These are phyloP conservation scores for Cyprinodon brontotheroides DNA, from an alignment of 2,113 vertebrate genomes.

Conservation along the genomic window DNA sequence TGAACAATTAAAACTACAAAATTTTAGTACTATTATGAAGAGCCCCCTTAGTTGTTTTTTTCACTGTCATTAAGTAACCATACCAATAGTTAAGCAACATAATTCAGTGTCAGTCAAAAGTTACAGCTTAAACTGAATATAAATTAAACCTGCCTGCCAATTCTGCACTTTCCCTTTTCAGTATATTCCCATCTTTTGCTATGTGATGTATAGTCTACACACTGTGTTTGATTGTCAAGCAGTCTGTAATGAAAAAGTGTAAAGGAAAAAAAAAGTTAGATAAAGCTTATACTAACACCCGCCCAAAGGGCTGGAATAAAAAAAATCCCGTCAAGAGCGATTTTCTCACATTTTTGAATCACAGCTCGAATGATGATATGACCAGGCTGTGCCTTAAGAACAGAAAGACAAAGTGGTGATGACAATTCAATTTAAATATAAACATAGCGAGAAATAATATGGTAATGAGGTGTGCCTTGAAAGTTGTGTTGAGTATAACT, in stretches of 20 bases:
- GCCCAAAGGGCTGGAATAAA: conserved; percentile 5
- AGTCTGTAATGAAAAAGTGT: not conserved
- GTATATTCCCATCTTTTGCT: not conserved
- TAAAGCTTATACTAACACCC: not conserved
- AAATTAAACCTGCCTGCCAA: conserved; percentile 1
- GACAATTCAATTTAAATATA: conserved; percentile 4
- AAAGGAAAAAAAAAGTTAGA: not conserved
- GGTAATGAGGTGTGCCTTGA: conserved; percentile 2
- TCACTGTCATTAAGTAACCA: not conserved
- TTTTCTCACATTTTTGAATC: conserved; percentile 19
- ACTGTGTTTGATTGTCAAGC: conserved; percentile 4
- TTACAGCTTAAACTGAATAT: not conserved
- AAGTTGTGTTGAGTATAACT: not conserved
- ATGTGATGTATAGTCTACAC: not conserved
- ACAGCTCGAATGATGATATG: conserved; percentile 11
- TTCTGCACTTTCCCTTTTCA: not conserved
- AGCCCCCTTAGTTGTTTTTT: not conserved
- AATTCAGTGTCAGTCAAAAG: conserved; percentile 7
- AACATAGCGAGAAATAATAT: not conserved
- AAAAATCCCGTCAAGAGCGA: conserved; percentile 7
- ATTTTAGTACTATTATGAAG: not conserved
- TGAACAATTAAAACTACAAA: not conserved
- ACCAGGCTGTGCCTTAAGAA: not conserved
- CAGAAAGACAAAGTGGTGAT: not conserved
- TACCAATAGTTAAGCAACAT: too few species aligned